Evolutionary conservation across 2,797 vertebrate genomes (phyloP).

Genomic region (Okamejei kenojei): DNA sequence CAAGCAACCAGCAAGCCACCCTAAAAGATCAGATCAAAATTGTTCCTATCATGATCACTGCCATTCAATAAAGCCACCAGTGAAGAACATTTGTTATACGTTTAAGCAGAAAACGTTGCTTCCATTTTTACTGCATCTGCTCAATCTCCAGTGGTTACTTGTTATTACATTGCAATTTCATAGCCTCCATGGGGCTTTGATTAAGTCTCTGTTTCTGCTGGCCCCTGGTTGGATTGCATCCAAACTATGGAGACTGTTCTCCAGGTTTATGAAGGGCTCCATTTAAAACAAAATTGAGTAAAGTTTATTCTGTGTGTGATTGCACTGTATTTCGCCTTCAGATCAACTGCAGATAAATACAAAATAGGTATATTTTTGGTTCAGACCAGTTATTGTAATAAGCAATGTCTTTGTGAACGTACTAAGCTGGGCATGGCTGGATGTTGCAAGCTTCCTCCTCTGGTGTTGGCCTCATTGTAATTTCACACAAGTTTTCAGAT

Average conservation of each 20-base stretch:
- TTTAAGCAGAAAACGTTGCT: neutral
- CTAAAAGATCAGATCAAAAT: neutral
- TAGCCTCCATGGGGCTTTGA: conserved; percentile 17
- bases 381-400: neutral
- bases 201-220: conserved; percentile 34
- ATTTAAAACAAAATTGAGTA: neutral
- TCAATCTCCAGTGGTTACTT: conserved; percentile 28
- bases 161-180: conserved; percentile 24
- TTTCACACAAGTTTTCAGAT: conserved; percentile 54
- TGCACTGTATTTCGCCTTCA: neutral
- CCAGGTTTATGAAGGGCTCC: conserved; percentile 13
- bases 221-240: neutral
- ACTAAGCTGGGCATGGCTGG: conserved; percentile 59
- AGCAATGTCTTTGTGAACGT: conserved; percentile 41
- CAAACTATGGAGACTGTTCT: neutral
- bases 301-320: neutral
- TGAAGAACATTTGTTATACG: neutral
- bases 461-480: conserved; percentile 46
- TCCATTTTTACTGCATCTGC: neutral
- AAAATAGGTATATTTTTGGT: neutral
- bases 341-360: neutral
- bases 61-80: neutral
- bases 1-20: neutral
- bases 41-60: neutral
- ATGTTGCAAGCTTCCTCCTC: conserved; percentile 55